phyloP scores from a whole-genome alignment of 2,888 invertebrate species.

The Drosophila basisetae region DNA sequence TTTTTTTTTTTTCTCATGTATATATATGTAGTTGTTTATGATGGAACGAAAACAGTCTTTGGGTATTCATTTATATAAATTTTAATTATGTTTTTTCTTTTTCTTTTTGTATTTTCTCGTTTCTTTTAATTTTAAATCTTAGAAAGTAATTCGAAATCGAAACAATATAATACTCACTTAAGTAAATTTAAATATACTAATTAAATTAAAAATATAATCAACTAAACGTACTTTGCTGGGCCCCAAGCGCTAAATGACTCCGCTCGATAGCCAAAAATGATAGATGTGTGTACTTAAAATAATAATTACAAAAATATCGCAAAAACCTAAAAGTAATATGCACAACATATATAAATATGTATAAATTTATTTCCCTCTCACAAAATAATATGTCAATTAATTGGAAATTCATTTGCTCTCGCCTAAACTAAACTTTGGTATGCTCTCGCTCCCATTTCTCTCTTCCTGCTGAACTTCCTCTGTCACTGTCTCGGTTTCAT shows the following conservation, averaged over 20 bases:
- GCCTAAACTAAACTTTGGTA: slow-evolving; percentile 77
- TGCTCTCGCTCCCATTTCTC: slow-evolving; percentile 47
- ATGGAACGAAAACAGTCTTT: slow-evolving; percentile 86
- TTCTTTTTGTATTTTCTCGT: slow-evolving; percentile 16
- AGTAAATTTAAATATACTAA: slow-evolving; percentile 21
- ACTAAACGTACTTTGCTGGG: slow-evolving; percentile 27
- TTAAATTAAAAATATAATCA: slow-evolving; percentile 13
- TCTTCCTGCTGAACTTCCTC: neutral
- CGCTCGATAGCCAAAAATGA: slow-evolving; percentile 24
- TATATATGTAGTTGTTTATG: slow-evolving; percentile 81
- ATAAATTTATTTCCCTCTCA: slow-evolving; percentile 12
- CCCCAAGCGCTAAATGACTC: slow-evolving; percentile 57
- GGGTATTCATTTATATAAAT: slow-evolving; percentile 84
- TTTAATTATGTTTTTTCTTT: slow-evolving; percentile 63
- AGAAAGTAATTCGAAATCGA: slow-evolving; percentile 53
- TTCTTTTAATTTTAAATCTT: slow-evolving; percentile 47
- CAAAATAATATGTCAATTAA: slow-evolving; percentile 31
- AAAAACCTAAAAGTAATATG: slow-evolving; percentile 50
- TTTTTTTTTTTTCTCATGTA: slow-evolving; percentile 26
- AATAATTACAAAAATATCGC: slow-evolving; percentile 39
- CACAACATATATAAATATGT: slow-evolving; percentile 48
- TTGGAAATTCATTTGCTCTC: slow-evolving; percentile 62
- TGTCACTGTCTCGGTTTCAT: slow-evolving; percentile 1
- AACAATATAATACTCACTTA: slow-evolving; percentile 54
- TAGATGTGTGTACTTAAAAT: slow-evolving; percentile 15